These are phyloP conservation scores for Chiroxiphia lanceolata DNA, from an alignment of 2,797 vertebrate species.

Conservation along the genomic window DNA sequence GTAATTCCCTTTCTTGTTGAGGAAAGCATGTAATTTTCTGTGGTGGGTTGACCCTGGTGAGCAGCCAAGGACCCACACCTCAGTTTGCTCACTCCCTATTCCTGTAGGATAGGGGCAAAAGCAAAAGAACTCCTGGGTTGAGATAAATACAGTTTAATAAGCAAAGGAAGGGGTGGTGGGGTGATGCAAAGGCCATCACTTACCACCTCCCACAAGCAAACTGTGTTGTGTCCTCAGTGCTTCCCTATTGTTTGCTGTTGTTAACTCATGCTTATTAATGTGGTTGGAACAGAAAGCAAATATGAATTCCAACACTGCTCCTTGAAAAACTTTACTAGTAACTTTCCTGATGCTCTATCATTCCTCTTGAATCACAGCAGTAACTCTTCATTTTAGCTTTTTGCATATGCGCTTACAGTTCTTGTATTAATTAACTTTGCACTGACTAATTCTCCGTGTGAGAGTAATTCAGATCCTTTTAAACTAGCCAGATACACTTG, in stretches of 20 bases:
- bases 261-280: accelerated
- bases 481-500: not conserved
- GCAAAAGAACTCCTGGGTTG: not conserved
- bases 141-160: not conserved
- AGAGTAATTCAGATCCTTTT: not conserved
- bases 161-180: not conserved
- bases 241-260: not conserved
- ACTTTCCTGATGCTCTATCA: not conserved
- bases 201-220: not conserved
- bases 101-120: not conserved
- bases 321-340: not conserved
- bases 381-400: not conserved
- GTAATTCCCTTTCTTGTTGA: not conserved
- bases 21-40: not conserved
- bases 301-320: not conserved
- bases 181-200: not conserved
- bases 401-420: not conserved
- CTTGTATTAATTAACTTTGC: not conserved
- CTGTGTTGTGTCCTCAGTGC: not conserved
- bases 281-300: not conserved
- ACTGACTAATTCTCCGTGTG: not conserved
- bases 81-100: not conserved
- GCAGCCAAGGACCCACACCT: not conserved
- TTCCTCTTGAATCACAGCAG: not conserved
- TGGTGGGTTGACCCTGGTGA: not conserved